Evolutionary conservation across 2,888 invertebrate species (phyloP).

Genomic region (Pterostichus niger): DNA sequence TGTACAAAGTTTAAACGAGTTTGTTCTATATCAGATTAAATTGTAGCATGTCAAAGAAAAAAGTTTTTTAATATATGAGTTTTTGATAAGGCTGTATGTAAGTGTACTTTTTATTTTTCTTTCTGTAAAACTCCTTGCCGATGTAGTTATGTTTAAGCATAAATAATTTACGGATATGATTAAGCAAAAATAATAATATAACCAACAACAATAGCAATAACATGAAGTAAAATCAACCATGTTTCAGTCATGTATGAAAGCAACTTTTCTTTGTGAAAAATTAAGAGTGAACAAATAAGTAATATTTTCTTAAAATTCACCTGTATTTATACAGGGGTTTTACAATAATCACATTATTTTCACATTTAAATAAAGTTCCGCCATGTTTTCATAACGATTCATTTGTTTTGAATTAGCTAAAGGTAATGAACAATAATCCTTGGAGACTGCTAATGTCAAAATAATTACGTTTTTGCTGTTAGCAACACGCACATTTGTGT

Average conservation of each 20-base stretch:
- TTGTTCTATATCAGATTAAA: not conserved
- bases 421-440: conserved; percentile 50
- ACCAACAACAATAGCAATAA: conserved; percentile 12
- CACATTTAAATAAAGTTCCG: conserved; percentile 14
- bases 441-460: conserved; percentile 51
- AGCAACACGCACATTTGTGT: conserved; percentile 10
- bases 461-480: conserved; percentile 46
- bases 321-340: not conserved
- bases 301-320: not conserved
- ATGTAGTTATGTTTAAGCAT: not conserved
- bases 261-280: not conserved
- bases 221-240: not conserved
- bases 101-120: not conserved
- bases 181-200: conserved; percentile 1
- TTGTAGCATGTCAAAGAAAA: conserved; percentile 1
- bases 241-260: not conserved
- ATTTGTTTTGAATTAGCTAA: conserved; percentile 49
- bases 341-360: conserved; percentile 5
- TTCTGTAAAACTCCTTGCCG: not conserved
- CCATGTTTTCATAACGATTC: conserved; percentile 27
- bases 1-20: not conserved
- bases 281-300: not conserved
- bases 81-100: conserved; percentile 5
- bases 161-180: conserved; percentile 29
- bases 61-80: conserved; percentile 14